These are phyloP conservation scores for Stictocephala bisonia DNA, from an alignment of 2,888 invertebrate genomes.

Conservation along the genomic window DNA sequence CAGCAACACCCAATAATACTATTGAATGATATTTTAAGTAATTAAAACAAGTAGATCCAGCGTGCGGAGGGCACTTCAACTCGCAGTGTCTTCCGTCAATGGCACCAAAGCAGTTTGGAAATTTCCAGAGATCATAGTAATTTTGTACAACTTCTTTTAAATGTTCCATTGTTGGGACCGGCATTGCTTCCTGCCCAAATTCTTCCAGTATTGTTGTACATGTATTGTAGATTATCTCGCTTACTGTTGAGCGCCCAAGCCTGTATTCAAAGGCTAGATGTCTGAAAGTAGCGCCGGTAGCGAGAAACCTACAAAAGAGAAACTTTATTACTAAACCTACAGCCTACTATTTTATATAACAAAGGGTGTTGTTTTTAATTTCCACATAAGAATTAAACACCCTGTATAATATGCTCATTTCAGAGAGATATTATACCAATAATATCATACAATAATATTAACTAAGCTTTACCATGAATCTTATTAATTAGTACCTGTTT, in stretches of 20 bases:
- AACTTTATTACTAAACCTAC: too few species aligned
- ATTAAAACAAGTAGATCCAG: slow-evolving; percentile 43
- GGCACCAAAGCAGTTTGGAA: slow-evolving; percentile 44
- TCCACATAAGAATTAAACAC: too few species aligned
- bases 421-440: too few species aligned
- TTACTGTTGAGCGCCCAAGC: neutral
- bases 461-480: too few species aligned
- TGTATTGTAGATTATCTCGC: neutral
- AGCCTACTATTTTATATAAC: too few species aligned
- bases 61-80: slow-evolving; percentile 29
- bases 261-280: slow-evolving; percentile 11
- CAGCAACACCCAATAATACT: slow-evolving; percentile 44
- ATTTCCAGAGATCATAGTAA: slow-evolving; percentile 38
- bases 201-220: neutral
- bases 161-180: slow-evolving; percentile 1
- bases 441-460: too few species aligned
- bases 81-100: slow-evolving; percentile 45
- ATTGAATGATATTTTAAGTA: slow-evolving; percentile 43
- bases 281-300: slow-evolving; percentile 7
- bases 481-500: too few species aligned
- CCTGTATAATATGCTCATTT: too few species aligned
- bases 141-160: neutral
- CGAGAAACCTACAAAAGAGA: slow-evolving; percentile 27
- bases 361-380: too few species aligned
- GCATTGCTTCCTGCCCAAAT: neutral